These are phyloP conservation scores for Phalanger gymnotis DNA, from an alignment of 2,797 vertebrate genomes.

Conservation along the genomic window DNA sequence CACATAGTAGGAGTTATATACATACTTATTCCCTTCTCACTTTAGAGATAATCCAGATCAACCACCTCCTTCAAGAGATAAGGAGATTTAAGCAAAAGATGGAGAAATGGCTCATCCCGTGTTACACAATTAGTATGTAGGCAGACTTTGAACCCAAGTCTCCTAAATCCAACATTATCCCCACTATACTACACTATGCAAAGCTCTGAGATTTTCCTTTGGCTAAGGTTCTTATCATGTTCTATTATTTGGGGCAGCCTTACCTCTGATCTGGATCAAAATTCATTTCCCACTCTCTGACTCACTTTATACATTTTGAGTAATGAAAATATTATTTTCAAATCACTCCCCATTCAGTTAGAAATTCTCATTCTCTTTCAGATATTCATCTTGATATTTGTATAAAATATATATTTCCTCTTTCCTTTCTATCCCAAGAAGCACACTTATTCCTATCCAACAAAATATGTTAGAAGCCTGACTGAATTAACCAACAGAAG, in stretches of 20 bases:
- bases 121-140: background rate
- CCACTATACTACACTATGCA: background rate
- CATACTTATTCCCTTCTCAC: background rate
- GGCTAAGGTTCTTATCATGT: background rate
- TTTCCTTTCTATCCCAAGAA: background rate
- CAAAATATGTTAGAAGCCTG: background rate
- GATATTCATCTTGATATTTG: background rate
- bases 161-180: background rate
- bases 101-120: background rate
- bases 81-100: background rate
- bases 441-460: background rate
- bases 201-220: background rate
- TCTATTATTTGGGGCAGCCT: background rate
- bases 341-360: background rate
- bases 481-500: background rate
- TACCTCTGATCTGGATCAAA: background rate
- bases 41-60: background rate
- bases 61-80: background rate
- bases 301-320: background rate
- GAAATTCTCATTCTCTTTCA: background rate
- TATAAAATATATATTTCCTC: background rate
- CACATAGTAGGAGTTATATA: background rate
- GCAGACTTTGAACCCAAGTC: background rate
- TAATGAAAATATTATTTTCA: background rate
- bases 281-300: background rate